Evolutionary conservation across 35 echinoderm and acorn worm species (phyloP).

Genomic region (Ptychodera flava): DNA sequence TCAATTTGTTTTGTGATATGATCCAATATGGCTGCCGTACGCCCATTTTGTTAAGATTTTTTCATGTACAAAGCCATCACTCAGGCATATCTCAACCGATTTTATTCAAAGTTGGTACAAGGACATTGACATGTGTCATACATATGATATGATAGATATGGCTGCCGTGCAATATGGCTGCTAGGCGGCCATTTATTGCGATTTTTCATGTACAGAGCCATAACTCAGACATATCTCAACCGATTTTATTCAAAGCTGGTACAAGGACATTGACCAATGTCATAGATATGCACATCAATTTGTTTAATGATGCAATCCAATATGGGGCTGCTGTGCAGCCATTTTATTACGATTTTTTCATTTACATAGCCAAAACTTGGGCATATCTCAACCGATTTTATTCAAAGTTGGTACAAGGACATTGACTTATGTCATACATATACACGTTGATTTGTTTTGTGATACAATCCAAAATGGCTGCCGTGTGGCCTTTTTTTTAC

Average conservation of each 20-base stretch:
- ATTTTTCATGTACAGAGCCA: background rate
- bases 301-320: too few species aligned
- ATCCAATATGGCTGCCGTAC: background rate
- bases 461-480: too few species aligned
- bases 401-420: too few species aligned
- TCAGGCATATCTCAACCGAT: background rate
- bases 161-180: background rate
- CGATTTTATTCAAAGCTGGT: background rate
- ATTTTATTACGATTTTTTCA: background rate
- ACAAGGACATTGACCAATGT: too few species aligned
- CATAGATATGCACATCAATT: too few species aligned
- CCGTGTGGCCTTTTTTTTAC: too few species aligned
- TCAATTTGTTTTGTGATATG: too few species aligned
- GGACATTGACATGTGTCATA: background rate
- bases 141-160: background rate
- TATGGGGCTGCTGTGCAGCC: too few species aligned
- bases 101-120: background rate
- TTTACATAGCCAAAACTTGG: too few species aligned
- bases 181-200: background rate
- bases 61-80: background rate
- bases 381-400: too few species aligned
- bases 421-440: too few species aligned
- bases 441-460: too few species aligned
- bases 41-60: background rate
- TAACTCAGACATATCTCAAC: constrained; percentile 1